A percentile compares a stretch with the other conserved stretches of the same genome.
These are phyloP conservation scores for Ictidomys tridecemlineatus DNA, from an alignment of 2,113 vertebrate genomes.

Conservation along the genomic window DNA sequence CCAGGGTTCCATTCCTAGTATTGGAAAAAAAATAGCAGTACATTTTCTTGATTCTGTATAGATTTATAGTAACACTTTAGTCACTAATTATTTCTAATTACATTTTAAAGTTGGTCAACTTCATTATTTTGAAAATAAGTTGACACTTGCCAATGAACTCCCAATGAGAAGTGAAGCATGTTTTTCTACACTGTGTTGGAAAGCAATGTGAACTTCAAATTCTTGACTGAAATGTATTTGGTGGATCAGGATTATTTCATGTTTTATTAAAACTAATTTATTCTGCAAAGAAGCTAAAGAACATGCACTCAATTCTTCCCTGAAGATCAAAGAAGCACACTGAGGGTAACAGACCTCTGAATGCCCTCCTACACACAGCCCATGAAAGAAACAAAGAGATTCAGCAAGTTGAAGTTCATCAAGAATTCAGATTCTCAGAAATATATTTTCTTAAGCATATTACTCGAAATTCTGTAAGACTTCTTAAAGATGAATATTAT, in stretches of 20 bases:
- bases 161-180: constrained; percentile 27
- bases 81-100: constrained; percentile 28
- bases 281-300: constrained; percentile 18
- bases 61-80: constrained; percentile 9
- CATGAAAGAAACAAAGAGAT: background rate
- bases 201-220: constrained; percentile 55
- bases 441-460: background rate
- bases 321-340: background rate
- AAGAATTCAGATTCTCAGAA: background rate
- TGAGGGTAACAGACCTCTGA: background rate
- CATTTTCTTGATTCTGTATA: background rate
- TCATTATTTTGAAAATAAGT: constrained; percentile 63
- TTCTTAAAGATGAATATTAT: background rate
- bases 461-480: constrained; percentile 1
- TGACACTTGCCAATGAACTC: constrained; percentile 43
- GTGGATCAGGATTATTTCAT: constrained; percentile 34
- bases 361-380: background rate
- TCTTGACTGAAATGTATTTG: constrained; percentile 40
- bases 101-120: constrained; percentile 27
- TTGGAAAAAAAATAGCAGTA: background rate
- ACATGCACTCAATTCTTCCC: background rate
- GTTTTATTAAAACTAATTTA: constrained; percentile 44
- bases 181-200: constrained; percentile 7
- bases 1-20: no score
- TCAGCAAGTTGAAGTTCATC: background rate